Conservation (phyloP, 2,888 invertebrate species). For the Melanchra persicariae region DNA sequence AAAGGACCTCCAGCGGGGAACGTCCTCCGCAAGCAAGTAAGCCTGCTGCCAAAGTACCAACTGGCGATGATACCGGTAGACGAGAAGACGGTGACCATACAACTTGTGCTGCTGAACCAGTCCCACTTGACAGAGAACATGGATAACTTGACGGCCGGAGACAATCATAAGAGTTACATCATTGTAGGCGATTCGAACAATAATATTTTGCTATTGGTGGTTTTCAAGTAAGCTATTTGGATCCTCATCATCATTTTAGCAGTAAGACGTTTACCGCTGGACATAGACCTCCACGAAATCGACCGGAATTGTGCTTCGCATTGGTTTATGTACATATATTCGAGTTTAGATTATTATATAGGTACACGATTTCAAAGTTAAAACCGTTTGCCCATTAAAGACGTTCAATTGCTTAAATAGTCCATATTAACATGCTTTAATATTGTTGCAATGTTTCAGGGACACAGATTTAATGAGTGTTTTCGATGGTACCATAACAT, state of each 20-base stretch:
- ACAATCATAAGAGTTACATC: constrained; percentile 89
- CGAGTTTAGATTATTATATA: neutral
- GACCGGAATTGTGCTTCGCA: neutral
- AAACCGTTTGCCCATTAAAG: neutral
- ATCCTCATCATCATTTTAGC: neutral
- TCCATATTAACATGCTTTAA: neutral
- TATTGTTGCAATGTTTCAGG: constrained; percentile 70
- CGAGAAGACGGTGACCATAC: constrained; percentile 76
- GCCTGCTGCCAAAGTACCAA: constrained; percentile 92
- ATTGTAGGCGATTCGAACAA: constrained; percentile 93
- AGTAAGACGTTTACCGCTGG: neutral
- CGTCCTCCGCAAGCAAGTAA: constrained; percentile 91
- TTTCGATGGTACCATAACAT: constrained; percentile 84
- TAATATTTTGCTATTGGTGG: constrained; percentile 89
- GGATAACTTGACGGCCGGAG: constrained; percentile 85
- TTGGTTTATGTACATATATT: neutral
- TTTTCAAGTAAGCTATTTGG: constrained; percentile 88
- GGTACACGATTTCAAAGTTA: neutral
- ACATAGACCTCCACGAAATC: neutral
- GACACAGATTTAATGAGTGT: constrained; percentile 84
- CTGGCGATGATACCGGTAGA: constrained; percentile 82
- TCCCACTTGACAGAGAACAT: constrained; percentile 83
- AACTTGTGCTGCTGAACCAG: constrained; percentile 84
- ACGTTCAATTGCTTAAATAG: neutral
- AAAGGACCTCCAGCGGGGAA: constrained; percentile 94